Evolutionary conservation across 2,113 vertebrate genomes (phyloP).

Genomic region (Sebastes schlegelii): DNA sequence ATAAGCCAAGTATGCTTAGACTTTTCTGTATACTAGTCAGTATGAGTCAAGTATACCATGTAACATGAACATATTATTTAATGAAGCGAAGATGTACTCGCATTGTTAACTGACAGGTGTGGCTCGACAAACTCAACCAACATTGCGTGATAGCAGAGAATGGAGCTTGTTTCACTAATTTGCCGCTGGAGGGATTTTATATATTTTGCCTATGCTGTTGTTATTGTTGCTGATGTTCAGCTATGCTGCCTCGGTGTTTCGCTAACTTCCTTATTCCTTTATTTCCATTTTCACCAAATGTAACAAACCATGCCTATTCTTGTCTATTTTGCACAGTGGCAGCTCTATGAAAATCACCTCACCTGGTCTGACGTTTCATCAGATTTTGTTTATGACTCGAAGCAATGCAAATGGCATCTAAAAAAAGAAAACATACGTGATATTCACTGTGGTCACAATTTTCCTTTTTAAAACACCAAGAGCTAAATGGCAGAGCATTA

Average conservation of each 20-base stretch:
- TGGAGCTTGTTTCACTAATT: background rate
- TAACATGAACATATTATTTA: slow-evolving; percentile 26
- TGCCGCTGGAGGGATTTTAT: background rate
- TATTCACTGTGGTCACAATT: background rate
- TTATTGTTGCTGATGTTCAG: background rate
- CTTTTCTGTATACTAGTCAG: too few species aligned
- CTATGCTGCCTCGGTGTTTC: background rate
- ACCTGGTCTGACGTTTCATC: slow-evolving; percentile 8
- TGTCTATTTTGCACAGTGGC: background rate
- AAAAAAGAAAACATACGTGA: background rate
- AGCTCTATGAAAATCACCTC: slow-evolving; percentile 13
- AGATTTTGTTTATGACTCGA: slow-evolving; percentile 8
- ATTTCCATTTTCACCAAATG: background rate
- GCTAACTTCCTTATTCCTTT: background rate
- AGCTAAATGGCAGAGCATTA: background rate
- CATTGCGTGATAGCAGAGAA: slow-evolving; percentile 1
- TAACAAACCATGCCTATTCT: background rate
- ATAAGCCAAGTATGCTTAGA: too few species aligned
- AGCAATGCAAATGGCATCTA: background rate
- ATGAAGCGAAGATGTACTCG: slow-evolving; percentile 22
- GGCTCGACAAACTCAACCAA: slow-evolving; percentile 24
- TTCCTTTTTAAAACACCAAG: background rate
- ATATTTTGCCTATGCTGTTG: background rate
- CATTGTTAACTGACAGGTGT: slow-evolving; percentile 46
- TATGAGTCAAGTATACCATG: background rate